Conservation (phyloP, 1,140 invertebrate species). For the Cyclargus thomasi region DNA sequence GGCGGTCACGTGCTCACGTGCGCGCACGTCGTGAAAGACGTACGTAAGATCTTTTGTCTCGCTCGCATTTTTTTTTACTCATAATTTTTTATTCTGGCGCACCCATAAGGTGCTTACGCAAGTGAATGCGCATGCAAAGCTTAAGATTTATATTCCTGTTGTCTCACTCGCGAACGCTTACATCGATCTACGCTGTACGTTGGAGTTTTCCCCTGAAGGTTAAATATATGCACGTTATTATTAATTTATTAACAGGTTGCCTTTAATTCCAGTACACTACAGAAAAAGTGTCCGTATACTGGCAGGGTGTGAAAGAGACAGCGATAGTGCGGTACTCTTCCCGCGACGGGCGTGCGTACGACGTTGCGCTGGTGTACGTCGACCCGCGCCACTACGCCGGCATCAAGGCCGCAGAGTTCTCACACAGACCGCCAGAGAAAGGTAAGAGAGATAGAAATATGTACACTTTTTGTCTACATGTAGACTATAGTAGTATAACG, state of each 20-base stretch:
- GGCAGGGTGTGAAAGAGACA: conserved; percentile 47
- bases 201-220: no score
- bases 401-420: conserved; percentile 43
- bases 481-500: no score
- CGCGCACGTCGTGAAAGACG: conserved; percentile 75
- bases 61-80: background rate
- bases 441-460: conserved; percentile 41
- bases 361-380: conserved; percentile 58
- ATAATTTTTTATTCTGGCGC: no score
- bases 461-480: no score
- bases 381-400: conserved; percentile 46
- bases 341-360: conserved; percentile 56
- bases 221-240: no score
- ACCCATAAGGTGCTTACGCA: no score
- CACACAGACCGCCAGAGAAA: conserved; percentile 44
- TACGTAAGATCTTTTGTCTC: conserved; percentile 38
- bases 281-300: conserved; percentile 54
- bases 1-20: conserved; percentile 76
- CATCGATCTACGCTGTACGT: no score
- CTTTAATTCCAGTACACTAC: conserved; percentile 39
- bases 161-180: no score
- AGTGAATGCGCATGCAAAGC: no score
- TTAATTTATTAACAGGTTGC: no score
- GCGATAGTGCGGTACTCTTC: conserved; percentile 63
- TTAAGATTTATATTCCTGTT: no score